A percentile compares a stretch with the other conserved stretches of the same genome.
phyloP scores from a whole-genome alignment of 2,113 vertebrate genomes.

The Climacteris rufus region DNA sequence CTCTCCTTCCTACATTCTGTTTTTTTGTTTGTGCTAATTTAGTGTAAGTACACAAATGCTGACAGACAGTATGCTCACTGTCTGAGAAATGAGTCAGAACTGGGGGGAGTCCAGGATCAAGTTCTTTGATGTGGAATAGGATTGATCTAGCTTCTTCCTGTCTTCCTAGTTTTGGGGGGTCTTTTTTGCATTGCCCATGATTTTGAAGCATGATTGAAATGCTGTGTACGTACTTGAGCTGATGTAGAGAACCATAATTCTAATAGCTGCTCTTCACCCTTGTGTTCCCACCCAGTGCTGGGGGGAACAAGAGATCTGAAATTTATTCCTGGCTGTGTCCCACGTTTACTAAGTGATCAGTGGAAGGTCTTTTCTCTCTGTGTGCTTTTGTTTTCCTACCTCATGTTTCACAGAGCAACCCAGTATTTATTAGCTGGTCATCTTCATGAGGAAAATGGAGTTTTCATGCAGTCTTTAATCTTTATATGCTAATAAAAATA shows the following conservation, averaged over 20 bases:
- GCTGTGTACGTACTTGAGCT: neutral
- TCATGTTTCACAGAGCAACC: neutral
- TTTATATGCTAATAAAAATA: neutral
- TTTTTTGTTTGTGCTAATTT: slow-evolving; percentile 17
- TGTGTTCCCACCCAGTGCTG: too few relatives aligned
- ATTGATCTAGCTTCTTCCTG: neutral
- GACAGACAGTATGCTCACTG: neutral
- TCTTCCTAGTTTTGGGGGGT: neutral
- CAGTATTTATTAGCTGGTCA: neutral
- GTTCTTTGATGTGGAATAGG: neutral
- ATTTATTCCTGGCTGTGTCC: neutral
- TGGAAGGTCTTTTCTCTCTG: neutral
- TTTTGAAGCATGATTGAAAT: neutral
- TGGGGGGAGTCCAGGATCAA: neutral
- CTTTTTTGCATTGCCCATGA: neutral
- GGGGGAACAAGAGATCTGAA: neutral
- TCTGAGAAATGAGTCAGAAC: neutral
- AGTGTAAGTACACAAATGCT: neutral
- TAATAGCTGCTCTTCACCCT: neutral
- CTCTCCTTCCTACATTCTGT: neutral
- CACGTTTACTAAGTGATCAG: neutral
- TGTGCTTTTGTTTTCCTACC: neutral
- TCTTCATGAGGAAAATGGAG: neutral
- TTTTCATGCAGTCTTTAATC: neutral
- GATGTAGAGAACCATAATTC: neutral